Base-by-base conservation (phyloP, 2,888 invertebrate genomes). In the Amorpha juglandis region DNA sequence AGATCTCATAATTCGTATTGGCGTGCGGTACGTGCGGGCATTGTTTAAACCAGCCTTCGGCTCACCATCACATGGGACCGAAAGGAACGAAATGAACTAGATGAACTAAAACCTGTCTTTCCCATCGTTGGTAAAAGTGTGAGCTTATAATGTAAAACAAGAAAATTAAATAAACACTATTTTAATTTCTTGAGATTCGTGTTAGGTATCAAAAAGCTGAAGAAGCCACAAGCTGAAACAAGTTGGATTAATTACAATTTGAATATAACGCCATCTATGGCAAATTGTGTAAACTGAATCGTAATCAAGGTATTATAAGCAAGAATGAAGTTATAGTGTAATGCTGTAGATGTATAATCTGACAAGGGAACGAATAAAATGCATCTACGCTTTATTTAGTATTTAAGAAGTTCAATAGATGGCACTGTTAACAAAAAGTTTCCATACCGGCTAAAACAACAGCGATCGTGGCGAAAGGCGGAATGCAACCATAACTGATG, bases 391-490 rank as follows among this genome's bases (percentile, higher is more conserved):
- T n/a, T n/a, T 38, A 7, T 38, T 38, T 50, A 50, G 35, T 45
- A 38, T 3, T 19, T 19, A 19, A 19, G 1, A 12, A 21, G 3
- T 3, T 0, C 33, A 21, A 21, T 42, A 70, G 67, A 71, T 65
- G 69, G 62, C 63, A 62, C 19, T 63, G 38, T 64, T 42, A 51
- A 45, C 52, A 35, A n/a, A 65, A 62, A 19, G 14, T 12, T 0
- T 27, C 21, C 12, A 6, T 90, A 96, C 96, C 90, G 71, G 94
- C 76, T 73, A 96, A 91, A 27, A 95, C 94, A 7, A 90, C 78
- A 8, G 95, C 95, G 66, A 97, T 95, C 81, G 95, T 94, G 64
- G 96, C 82, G 80, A 97, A 97, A 3, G 97, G 96, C 21, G 96
- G 96, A 38, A 95, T 86, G 77, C 97, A 97, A 48, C 96, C 96